Percentiles rank a stretch among this genome's conserved stretches.
Evolutionary conservation across 1,140 invertebrate genomes (phyloP).

Genomic region (roundworm (Caenorhabditis elegans)): DNA sequence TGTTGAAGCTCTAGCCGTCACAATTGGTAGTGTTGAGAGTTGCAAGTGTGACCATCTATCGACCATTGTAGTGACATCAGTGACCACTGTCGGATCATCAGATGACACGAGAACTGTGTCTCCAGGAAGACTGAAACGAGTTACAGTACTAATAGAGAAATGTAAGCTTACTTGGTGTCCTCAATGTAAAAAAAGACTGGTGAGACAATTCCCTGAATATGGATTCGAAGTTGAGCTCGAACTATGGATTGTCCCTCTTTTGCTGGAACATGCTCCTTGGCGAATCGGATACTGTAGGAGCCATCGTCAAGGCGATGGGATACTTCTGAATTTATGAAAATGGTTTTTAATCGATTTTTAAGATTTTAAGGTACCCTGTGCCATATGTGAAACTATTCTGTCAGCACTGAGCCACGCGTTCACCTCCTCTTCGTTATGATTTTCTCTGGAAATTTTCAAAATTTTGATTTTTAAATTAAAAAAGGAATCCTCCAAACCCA

Average conservation of each 20-base stretch:
- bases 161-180: not conserved
- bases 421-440: not conserved
- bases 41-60: slow-evolving; percentile 18
- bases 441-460: not conserved
- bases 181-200: not conserved
- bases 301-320: not conserved
- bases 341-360: not conserved
- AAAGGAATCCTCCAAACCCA: not conserved
- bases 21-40: not conserved
- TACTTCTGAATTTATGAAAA: not conserved
- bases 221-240: not conserved
- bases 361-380: not conserved
- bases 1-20: not conserved
- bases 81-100: slow-evolving; percentile 3
- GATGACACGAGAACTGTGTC: slow-evolving; percentile 12
- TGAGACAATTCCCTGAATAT: not conserved
- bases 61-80: not conserved
- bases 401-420: slow-evolving; percentile 3
- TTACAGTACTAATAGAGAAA: no score
- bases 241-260: slow-evolving; percentile 18
- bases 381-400: slow-evolving; percentile 5
- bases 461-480: no score
- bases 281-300: slow-evolving; percentile 1
- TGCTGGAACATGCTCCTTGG: slow-evolving; percentile 5
- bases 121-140: not conserved